Evolutionary conservation across 2,113 vertebrate genomes (phyloP), one percentile per base, ranked within the genome.

Genomic region (Tupaia chinensis): DNA sequence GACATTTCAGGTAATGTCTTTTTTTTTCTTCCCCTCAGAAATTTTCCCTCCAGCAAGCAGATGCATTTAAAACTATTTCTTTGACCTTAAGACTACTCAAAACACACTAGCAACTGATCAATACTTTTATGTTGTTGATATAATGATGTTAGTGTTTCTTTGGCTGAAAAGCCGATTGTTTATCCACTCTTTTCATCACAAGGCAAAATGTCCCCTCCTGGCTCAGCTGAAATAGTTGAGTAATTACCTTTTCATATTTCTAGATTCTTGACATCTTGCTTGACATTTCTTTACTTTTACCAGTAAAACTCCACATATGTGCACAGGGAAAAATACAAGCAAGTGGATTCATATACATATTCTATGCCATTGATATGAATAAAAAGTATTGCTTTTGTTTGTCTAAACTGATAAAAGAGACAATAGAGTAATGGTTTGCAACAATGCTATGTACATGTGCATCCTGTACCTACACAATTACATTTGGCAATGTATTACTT

Each of bases 81-180:
- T 60, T 87, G n/a, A 95, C 65, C 29, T 80, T 85, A 93, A 93
- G 65, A 8, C 22, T 89, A 66, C 27, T 83, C 19, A 93, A 85
- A 92, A n/a, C 7, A 82, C 8, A 1, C 34, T 56, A 34, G 9
- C 20, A 92, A 95, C 1, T 87, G 70, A 96, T 83, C 66, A 34
- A 79, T 92, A 70, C 13, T 95, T 87, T 95, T 72, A 90, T 72
- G 56, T 87, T 85, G 72, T 63, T 91, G 86, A 63, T 76, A 61
- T 76, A 94, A 93, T 92, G 66, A 95, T 77, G 56, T 66, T 76
- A 87, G 60, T 91, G 20, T 96, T 93, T 96, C 70, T 89, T 95
- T 27, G 76, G 9, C 19, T 84, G 74, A 63, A 72, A 94, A 66
- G 17, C 11, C 87, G 93, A 44, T 83, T 95, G 80, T 20, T 88